Evolutionary conservation across 2,113 vertebrate species (phyloP), one percentile per base, ranked within the genome.

Genomic region (Podarcis muralis): DNA sequence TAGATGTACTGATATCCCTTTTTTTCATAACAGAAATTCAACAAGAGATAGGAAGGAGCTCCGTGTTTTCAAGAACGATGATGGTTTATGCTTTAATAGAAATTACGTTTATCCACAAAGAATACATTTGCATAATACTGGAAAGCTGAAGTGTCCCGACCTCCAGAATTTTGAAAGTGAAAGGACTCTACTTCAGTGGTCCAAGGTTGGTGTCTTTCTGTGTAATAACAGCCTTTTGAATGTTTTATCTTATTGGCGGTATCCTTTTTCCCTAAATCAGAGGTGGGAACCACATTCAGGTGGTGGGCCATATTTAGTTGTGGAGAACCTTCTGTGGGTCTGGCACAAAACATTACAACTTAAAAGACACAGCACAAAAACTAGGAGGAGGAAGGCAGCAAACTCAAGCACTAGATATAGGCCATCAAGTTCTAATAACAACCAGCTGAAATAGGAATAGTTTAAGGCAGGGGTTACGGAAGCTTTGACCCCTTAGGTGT

Each of bases 61-160:
- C 87, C 74, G 76, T 1, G 95, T 98, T 89, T 95, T 97, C 87
- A 65, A 95, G 68, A 95, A 97, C 0, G 92, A 96, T n/a, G 89
- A 97, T 1, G 74, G 88, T 53, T 91, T 95, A 25, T 97, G 97
- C 92, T 97, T 96, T 84, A 97, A 93, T 1, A 32, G 82, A 76
- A 53, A 92, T 89, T 90, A 89, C 57, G 65, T 78, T 11, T 97
- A 90, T 91, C 57, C 16, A 32, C 96, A 96, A 93, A 92, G 76
- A 76, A 72, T 96, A 6, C 68, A 0, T 0, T 53, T 90, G 3
- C 22, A 15, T 0, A 79, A n/a, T 43, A 87, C 68, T 23, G 97
- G 97, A 80, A 83, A 2, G 0, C 93, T 99, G 74, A 89, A 92
- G 40, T 99, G 98, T 80, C 98, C 98, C 66, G 90, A 97, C 40